Conservation (phyloP, 2,113 vertebrate genomes). For the Planiliza haematocheilus region DNA sequence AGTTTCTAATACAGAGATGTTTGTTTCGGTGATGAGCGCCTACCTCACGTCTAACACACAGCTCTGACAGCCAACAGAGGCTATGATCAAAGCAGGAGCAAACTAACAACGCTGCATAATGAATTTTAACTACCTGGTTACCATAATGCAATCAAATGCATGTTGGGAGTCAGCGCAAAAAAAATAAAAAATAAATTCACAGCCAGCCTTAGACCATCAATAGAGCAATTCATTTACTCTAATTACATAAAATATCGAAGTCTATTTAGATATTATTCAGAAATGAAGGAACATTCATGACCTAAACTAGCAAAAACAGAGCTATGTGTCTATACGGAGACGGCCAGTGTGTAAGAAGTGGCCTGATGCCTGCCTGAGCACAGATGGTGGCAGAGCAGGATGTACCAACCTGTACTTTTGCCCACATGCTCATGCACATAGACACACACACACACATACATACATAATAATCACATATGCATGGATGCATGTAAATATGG, state of each 20-base stretch:
- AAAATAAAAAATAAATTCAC: too few relatives aligned
- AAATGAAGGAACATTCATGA: conserved; percentile 6
- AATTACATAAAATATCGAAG: background rate
- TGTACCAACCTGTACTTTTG: conserved; percentile 73
- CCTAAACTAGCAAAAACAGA: conserved; percentile 8
- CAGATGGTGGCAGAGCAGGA: conserved; percentile 85
- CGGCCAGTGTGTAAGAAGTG: conserved; percentile 60
- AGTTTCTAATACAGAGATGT: background rate
- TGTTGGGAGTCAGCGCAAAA: too few relatives aligned
- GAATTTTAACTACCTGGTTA: background rate
- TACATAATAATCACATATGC: conserved; percentile 48
- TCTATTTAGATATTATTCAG: background rate
- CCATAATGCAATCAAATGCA: background rate
- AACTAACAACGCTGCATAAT: background rate
- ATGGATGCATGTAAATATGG: conserved; percentile 58
- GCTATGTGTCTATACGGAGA: conserved; percentile 56
- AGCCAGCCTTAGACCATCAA: background rate
- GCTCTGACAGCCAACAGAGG: background rate
- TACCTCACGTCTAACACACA: background rate
- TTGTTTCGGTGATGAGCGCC: background rate
- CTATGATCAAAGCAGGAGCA: background rate
- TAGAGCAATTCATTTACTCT: background rate
- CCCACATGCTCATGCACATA: conserved; percentile 54
- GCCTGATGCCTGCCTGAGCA: conserved; percentile 79
- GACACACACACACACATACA: conserved; percentile 21